Percentiles rank a stretch among this genome's conserved stretches.
These are phyloP conservation scores for Oryzaephilus surinamensis DNA, from an alignment of 1,140 invertebrate species.

Conservation along the genomic window DNA sequence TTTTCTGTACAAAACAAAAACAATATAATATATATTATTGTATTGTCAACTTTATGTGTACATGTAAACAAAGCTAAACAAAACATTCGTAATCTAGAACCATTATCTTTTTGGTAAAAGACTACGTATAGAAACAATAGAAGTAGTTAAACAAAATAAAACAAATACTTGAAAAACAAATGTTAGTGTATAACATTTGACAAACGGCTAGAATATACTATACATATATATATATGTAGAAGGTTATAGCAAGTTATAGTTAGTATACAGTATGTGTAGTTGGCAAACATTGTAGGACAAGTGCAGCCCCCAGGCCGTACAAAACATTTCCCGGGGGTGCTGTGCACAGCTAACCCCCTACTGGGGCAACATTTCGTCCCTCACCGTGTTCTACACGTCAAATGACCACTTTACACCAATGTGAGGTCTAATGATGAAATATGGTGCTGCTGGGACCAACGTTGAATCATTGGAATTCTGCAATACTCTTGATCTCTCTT, in stretches of 20 bases:
- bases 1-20: too few species aligned
- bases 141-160: slow-evolving; percentile 12
- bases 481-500: too few species aligned
- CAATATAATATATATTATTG: too few species aligned
- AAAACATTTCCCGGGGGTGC: slow-evolving; percentile 15
- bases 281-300: slow-evolving; percentile 12
- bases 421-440: slow-evolving; percentile 38
- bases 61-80: too few species aligned
- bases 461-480: slow-evolving; percentile 17
- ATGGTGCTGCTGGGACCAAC: slow-evolving; percentile 23
- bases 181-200: slow-evolving; percentile 15
- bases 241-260: too few species aligned
- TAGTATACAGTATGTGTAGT: too few species aligned
- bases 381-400: slow-evolving; percentile 33
- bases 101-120: slow-evolving; percentile 10
- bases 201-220: slow-evolving; percentile 12
- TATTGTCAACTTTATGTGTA: too few species aligned
- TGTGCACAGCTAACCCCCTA: slow-evolving; percentile 9
- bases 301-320: slow-evolving; percentile 10
- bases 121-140: slow-evolving; percentile 9
- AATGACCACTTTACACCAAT: slow-evolving; percentile 40
- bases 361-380: slow-evolving; percentile 10
- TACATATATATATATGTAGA: too few species aligned
- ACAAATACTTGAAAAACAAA: slow-evolving; percentile 26
- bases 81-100: slow-evolving; percentile 11